phyloP scores from a whole-genome alignment of 2,113 vertebrate species.

The Hippocampus zosterae region DNA sequence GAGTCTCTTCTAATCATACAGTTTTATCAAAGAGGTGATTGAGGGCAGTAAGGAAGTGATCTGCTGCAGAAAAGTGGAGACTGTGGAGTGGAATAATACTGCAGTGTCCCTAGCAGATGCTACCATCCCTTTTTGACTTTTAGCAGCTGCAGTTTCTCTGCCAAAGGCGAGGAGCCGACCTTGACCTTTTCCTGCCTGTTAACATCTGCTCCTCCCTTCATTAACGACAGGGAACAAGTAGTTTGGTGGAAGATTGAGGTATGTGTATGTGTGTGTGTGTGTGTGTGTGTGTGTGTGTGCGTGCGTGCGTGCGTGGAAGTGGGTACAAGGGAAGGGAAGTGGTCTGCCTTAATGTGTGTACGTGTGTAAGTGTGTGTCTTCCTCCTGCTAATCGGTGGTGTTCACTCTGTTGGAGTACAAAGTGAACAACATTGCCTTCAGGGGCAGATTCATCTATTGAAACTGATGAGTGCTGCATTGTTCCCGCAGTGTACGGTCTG shows the following conservation, averaged over 20 bases:
- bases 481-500: conserved; percentile 43
- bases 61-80: no score
- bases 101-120: not conserved
- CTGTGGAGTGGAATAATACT: not conserved
- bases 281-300: conserved; percentile 5
- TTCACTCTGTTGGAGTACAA: conserved; percentile 54
- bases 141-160: conserved; percentile 4
- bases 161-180: conserved; percentile 41
- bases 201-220: conserved; percentile 54
- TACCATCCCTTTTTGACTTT: conserved; percentile 1
- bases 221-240: conserved; percentile 46
- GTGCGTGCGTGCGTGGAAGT: conserved; percentile 18
- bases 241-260: conserved; percentile 36
- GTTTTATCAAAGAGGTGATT: no score
- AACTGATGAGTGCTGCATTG: conserved; percentile 59
- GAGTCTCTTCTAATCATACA: not conserved
- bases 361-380: conserved; percentile 23
- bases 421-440: conserved; percentile 60
- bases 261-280: conserved; percentile 14
- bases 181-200: conserved; percentile 67
- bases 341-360: conserved; percentile 12
- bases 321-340: conserved; percentile 2
- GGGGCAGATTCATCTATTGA: conserved; percentile 62
- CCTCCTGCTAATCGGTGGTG: conserved; percentile 60
- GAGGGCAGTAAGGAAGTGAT: no score